phyloP scores from a whole-genome alignment of 2,888 invertebrate genomes.

The Pilophorus perplexus region DNA sequence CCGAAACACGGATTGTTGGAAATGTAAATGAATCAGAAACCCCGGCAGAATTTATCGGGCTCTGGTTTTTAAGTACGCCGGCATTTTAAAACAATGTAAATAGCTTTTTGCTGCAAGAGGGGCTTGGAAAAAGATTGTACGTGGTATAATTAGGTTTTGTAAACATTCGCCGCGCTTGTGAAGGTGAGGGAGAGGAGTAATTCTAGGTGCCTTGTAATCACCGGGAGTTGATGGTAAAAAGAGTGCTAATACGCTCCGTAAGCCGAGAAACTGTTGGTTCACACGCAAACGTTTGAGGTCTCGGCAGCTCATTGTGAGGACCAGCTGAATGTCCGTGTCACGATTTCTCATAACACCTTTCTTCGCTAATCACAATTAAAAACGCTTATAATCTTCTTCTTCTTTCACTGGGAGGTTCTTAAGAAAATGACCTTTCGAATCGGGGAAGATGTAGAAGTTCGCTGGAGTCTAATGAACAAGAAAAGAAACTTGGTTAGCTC shows the following conservation, averaged over 20 bases:
- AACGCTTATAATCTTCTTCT: slow-evolving; percentile 9
- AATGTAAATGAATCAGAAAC: slow-evolving; percentile 37
- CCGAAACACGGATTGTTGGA: neutral
- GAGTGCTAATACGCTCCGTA: slow-evolving; percentile 31
- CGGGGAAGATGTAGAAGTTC: too few species aligned
- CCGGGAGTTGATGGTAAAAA: slow-evolving; percentile 24
- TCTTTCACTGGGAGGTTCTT: neutral
- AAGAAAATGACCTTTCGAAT: neutral
- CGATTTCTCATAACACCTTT: slow-evolving; percentile 12
- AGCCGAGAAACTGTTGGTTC: slow-evolving; percentile 29
- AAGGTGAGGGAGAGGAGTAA: slow-evolving; percentile 1
- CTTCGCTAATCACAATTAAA: slow-evolving; percentile 24
- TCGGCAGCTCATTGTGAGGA: neutral
- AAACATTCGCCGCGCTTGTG: slow-evolving; percentile 17
- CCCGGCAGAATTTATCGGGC: slow-evolving; percentile 18
- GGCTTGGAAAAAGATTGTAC: slow-evolving; percentile 2
- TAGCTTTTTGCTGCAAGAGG: slow-evolving; percentile 12
- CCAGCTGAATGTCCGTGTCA: slow-evolving; percentile 24
- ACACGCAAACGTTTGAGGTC: slow-evolving; percentile 22
- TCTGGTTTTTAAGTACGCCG: neutral
- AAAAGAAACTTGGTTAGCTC: too few species aligned
- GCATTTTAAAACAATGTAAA: slow-evolving; percentile 31
- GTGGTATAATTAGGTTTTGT: slow-evolving; percentile 36
- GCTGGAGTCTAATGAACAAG: too few species aligned
- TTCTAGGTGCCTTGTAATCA: slow-evolving; percentile 36